These are phyloP conservation scores for Girardinichthys multiradiatus DNA, from an alignment of 2,113 vertebrate species.

Conservation along the genomic window DNA sequence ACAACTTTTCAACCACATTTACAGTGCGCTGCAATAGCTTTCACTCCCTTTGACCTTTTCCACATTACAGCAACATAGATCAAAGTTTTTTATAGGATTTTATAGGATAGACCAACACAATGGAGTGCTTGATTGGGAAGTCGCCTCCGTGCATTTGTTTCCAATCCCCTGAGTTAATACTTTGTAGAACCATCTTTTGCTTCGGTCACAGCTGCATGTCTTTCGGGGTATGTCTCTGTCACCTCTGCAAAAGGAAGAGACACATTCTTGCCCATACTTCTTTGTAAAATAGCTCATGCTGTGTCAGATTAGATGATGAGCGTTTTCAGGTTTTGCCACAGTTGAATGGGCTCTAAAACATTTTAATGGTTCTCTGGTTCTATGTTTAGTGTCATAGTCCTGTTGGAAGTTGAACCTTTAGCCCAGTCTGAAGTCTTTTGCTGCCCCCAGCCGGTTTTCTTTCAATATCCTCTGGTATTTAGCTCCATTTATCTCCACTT, in stretches of 20 bases:
- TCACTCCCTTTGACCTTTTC: background rate
- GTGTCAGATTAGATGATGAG: background rate
- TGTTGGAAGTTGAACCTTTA: too few species aligned
- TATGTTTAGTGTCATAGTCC: too few species aligned
- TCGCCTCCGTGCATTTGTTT: background rate
- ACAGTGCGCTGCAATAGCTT: too few species aligned
- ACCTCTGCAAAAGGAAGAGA: background rate
- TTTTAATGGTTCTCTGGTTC: too few species aligned
- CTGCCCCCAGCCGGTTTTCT: too few species aligned
- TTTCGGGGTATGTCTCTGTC: too few species aligned
- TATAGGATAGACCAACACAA: background rate
- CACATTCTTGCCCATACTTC: background rate
- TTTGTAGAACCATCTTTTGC: background rate
- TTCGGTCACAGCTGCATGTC: background rate
- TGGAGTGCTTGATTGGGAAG: background rate
- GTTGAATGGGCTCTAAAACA: background rate
- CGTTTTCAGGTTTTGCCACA: too few species aligned
- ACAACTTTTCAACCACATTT: too few species aligned
- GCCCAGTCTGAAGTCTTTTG: too few species aligned
- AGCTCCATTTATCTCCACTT: too few species aligned
- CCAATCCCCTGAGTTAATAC: background rate
- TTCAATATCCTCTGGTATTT: too few species aligned
- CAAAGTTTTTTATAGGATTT: background rate
- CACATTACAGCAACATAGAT: background rate
- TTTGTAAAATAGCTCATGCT: background rate